Percentiles rank a stretch among this genome's conserved stretches.
Evolutionary conservation across 2,113 vertebrate genomes (phyloP).

Genomic region (Pluvianellus socialis): DNA sequence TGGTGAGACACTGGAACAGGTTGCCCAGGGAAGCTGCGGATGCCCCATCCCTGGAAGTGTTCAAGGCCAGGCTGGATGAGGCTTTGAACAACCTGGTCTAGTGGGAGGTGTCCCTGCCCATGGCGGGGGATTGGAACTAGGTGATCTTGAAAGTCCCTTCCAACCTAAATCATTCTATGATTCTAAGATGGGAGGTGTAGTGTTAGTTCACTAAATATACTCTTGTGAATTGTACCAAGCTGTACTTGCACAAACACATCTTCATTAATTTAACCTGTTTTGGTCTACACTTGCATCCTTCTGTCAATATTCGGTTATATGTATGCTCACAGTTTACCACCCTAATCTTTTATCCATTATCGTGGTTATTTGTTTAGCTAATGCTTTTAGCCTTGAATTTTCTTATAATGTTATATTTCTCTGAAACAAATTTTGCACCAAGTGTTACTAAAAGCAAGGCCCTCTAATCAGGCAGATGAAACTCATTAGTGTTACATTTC

Average conservation of each 20-base stretch:
- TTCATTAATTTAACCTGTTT: neutral
- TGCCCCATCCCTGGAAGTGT: no score
- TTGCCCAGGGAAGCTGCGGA: no score
- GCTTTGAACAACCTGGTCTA: no score
- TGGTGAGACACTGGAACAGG: no score
- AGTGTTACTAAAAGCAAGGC: slow-evolving; percentile 23
- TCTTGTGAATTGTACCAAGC: neutral
- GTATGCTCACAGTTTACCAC: neutral
- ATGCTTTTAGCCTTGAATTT: slow-evolving; percentile 8
- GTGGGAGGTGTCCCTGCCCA: no score
- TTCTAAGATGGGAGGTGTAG: neutral
- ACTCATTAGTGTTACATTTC: slow-evolving; percentile 17
- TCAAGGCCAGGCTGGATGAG: no score
- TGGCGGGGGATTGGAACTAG: no score
- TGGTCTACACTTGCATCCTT: neutral
- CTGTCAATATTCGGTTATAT: neutral
- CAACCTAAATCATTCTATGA: no score
- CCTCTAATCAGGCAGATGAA: slow-evolving; percentile 49
- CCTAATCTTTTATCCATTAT: neutral
- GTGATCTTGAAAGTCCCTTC: no score
- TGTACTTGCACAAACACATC: neutral
- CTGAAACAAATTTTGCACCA: slow-evolving; percentile 5
- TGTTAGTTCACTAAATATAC: neutral
- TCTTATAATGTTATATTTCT: neutral
- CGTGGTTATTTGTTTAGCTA: neutral